Base-by-base conservation (phyloP, 2,797 vertebrate genomes). In the Dendrocincla tyrannina region DNA sequence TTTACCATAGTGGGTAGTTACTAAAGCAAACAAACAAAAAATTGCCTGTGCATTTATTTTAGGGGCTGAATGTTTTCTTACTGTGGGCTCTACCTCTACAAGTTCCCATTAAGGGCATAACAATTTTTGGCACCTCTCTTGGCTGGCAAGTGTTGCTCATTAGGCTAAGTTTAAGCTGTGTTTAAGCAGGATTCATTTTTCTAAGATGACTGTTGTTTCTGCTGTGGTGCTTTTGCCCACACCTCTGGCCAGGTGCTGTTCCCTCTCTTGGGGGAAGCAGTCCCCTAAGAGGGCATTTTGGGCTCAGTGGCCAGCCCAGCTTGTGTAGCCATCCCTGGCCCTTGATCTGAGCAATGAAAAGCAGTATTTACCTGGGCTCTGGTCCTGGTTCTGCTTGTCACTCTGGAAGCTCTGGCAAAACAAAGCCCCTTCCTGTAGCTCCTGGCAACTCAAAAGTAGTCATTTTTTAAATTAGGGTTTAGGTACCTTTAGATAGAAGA, bases 401-500 rank as follows among this genome's bases (percentile, higher is more conserved):
- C 30, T 3, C 3, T 37, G n/a, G 28, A 50, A 35, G 13, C 19
- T 47, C 53, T 8, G 15, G 25, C 11, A 63, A 67, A 89, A 32
- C 15, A 32, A 55, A 87, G 19, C 15, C 13, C 12, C 66, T n/a
- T 76, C 24, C 37, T 83, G 55, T 19, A 79, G 17, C 18, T 72
- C 13, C 32, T 17, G 28, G 39, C 4, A 58, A 32, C 24, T 62
- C 17, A n/a, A 28, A 58, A 79, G 17, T 4, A 59, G 28, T 16
- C 5, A 2, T 66, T 11, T 74, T 55, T 44, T 13, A 25, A 30
- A 50, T 11, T 41, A 6, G 0, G 9, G n/a, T 11, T 3, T 22
- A 2, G 3, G 10, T 9, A 18, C 1, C 14, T 60, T 32, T 47
- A 37, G 33, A n/a, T 73, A n/a, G 30, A 68, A 59, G 17, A 25